phyloP scores from a whole-genome alignment of 1,140 invertebrate species.

The Zaprionus capensis region DNA sequence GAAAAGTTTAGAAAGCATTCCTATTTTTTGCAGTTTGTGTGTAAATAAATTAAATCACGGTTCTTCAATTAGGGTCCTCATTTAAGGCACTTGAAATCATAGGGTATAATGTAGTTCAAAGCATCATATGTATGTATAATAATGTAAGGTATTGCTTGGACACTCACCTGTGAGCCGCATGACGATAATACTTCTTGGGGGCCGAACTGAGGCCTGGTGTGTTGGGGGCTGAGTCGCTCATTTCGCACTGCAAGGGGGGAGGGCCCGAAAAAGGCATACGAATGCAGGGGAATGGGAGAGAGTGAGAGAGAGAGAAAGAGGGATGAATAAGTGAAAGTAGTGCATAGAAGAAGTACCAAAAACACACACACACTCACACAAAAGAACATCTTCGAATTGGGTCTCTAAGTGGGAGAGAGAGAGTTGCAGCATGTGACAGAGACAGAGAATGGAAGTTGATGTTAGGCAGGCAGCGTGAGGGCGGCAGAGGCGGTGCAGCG shows the following conservation, averaged over 20 bases:
- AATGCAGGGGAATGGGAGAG: constrained; percentile 3
- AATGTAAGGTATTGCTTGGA: neutral
- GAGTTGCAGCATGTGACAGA: constrained; percentile 32
- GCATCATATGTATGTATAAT: too few species aligned
- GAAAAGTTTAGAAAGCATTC: too few species aligned
- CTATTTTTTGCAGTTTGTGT: too few species aligned
- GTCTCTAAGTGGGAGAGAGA: constrained; percentile 1
- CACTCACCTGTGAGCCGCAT: constrained; percentile 73
- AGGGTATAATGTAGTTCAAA: too few species aligned
- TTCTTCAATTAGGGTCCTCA: too few species aligned
- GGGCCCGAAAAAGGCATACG: neutral
- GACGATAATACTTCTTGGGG: constrained; percentile 73
- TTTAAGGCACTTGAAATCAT: too few species aligned
- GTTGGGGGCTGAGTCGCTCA: constrained; percentile 74
- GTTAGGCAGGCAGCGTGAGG: constrained; percentile 18
- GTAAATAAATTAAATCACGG: too few species aligned
- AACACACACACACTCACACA: constrained; percentile 19
- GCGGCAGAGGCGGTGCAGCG: constrained; percentile 20
- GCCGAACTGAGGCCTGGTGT: constrained; percentile 57
- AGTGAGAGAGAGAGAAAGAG: neutral
- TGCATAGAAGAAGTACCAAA: neutral
- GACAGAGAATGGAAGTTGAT: constrained; percentile 16
- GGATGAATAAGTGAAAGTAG: constrained; percentile 1
- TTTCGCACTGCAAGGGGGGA: constrained; percentile 54
- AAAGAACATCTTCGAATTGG: constrained; percentile 19